Base-by-base conservation (phyloP, 2,113 vertebrate species). In the Semnornis frantzii region DNA sequence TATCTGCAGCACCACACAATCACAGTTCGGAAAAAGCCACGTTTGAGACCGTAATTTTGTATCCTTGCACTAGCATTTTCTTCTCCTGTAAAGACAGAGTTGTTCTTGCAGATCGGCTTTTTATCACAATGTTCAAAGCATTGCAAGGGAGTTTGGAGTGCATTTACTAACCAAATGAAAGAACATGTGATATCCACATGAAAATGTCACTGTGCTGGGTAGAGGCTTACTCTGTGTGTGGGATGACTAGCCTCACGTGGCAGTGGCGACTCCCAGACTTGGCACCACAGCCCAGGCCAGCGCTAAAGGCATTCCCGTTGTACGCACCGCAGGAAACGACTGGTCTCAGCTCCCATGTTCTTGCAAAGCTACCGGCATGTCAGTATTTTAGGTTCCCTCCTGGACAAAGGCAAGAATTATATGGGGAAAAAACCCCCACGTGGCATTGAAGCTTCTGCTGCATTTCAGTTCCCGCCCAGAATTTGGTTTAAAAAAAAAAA, bases 281-380 rank as follows among this genome's bases (percentile, higher is more conserved):
- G 30, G 31, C 48, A 63, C 37, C 39, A 34, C 12, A 37, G 8
- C 33, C 15, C 13, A 3, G 0, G 5, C 15, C 8, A 15, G 28
- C 33, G 55, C 33, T 17, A 44, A 27, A 33, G 55, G 37, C 27
- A 21, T 34, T 71, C 18, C 5, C 33, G 9, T 3, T 10, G 72
- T 15, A 12, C 15, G 3, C 8, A 6, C 5, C 6, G 7, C 25
- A 10, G 55, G 34, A 27, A 16, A 16, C 24, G 57, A 19, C 10
- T 11, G 3, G 0, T 10, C 2, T 39, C 24, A 54, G 37, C 44
- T 72, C 34, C n/a, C 3, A 17, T 0, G 5, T 19, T 0, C 0
- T 15, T 5, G 55, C 44, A 39, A 50, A 69, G 50, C 31, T 76
- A 50, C 8, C 0, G 2, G 24, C 31, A 33, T 6, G 7, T 34